These are phyloP conservation scores for Cynocephalus volans DNA, from an alignment of 2,113 vertebrate species.

Conservation along the genomic window DNA sequence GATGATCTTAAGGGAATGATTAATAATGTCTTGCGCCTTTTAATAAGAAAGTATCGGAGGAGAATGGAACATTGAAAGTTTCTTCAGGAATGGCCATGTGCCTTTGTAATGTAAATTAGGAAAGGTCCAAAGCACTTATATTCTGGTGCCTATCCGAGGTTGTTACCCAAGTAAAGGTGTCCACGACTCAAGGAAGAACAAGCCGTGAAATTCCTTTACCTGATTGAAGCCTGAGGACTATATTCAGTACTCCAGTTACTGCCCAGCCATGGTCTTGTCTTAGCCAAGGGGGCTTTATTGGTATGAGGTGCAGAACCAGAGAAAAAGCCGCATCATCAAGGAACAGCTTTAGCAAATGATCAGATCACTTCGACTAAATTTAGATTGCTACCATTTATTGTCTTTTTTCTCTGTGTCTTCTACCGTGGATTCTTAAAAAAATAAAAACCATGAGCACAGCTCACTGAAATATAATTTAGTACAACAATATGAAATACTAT, in stretches of 20 bases:
- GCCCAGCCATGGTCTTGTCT: not conserved
- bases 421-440: not conserved
- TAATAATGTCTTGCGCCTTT: conserved; percentile 52
- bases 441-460: not conserved
- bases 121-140: not conserved
- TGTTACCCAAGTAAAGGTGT: not conserved
- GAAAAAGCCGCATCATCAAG: not conserved
- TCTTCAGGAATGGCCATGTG: conserved; percentile 13
- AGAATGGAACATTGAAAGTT: conserved; percentile 36
- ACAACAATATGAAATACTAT: not conserved
- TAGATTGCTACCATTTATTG: not conserved
- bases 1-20: not conserved
- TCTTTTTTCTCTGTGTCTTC: conserved; percentile 8
- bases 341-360: not conserved
- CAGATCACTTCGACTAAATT: not conserved
- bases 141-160: not conserved
- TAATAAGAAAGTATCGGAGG: conserved; percentile 44
- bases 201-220: not conserved
- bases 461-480: not conserved
- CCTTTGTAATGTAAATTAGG: conserved; percentile 59
- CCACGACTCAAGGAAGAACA: not conserved
- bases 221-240: not conserved
- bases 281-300: not conserved
- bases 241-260: not conserved
- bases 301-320: not conserved